A percentile compares a stretch with the other conserved stretches of the same genome.
phyloP scores from a whole-genome alignment of 2,888 invertebrate species.

The Cantharis rustica region DNA sequence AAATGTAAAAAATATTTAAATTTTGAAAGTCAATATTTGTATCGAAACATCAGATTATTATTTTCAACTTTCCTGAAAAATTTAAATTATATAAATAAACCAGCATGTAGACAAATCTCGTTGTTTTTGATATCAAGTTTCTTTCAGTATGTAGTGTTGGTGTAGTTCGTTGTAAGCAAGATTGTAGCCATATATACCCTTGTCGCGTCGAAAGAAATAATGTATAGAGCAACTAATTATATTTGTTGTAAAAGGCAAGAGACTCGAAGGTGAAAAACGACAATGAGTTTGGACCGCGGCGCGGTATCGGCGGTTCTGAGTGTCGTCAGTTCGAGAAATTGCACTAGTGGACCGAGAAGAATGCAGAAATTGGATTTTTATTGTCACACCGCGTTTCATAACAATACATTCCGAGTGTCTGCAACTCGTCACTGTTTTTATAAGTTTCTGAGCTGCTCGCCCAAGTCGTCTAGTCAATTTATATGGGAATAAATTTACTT shows the following conservation, averaged over 20 bases:
- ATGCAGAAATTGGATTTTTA: conserved; percentile 55
- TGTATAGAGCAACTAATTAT: conserved; percentile 53
- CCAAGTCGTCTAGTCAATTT: conserved; percentile 33
- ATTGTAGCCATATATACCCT: conserved; percentile 33
- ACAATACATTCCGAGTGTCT: conserved; percentile 44
- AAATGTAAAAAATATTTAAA: background rate
- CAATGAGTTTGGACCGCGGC: conserved; percentile 38
- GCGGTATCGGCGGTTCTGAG: conserved; percentile 38
- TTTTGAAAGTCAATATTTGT: background rate
- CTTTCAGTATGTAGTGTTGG: conserved; percentile 28
- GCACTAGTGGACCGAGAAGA: conserved; percentile 43
- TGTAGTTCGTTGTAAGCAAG: conserved; percentile 26
- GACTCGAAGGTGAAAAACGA: conserved; percentile 42
- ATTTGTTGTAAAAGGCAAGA: conserved; percentile 46
- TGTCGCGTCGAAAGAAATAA: conserved; percentile 42
- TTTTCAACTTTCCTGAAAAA: background rate
- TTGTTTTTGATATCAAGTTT: conserved; percentile 22
- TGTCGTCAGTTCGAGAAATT: conserved; percentile 32
- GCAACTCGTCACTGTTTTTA: conserved; percentile 40
- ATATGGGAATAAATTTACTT: conserved; percentile 41
- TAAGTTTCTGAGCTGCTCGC: conserved; percentile 29
- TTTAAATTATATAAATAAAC: conserved; percentile 10
- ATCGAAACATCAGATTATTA: background rate
- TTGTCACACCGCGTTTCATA: conserved; percentile 50
- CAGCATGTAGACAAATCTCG: conserved; percentile 13